Percentiles rank a stretch among this genome's conserved stretches.
phyloP scores from a whole-genome alignment of 2,888 invertebrate species.

The Phengaris arion region DNA sequence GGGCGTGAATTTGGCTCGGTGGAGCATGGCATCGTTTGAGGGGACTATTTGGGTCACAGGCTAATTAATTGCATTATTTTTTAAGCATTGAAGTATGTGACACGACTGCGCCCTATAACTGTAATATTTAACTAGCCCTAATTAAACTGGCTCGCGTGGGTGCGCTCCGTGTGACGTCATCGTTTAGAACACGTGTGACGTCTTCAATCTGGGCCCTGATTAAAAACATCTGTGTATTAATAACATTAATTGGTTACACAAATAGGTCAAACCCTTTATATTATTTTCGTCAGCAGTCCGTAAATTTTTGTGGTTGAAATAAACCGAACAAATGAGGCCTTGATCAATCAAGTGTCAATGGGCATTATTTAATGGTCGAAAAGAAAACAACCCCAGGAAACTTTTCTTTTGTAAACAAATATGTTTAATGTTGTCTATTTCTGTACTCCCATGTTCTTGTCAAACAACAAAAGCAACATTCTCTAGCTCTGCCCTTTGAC shows the following conservation, averaged over 20 bases:
- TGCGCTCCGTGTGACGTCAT: slow-evolving; percentile 4
- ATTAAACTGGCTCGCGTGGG: slow-evolving; percentile 23
- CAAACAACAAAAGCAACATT: not conserved
- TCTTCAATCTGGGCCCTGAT: not conserved
- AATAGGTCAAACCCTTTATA: not conserved
- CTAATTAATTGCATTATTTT: slow-evolving; percentile 39
- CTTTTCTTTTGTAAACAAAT: not conserved
- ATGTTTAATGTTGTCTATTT: not conserved
- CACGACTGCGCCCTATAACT: slow-evolving; percentile 2
- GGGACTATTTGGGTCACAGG: slow-evolving; percentile 35
- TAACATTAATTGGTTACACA: not conserved
- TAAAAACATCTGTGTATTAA: not conserved
- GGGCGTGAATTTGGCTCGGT: not conserved
- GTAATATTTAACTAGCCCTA: slow-evolving; percentile 19
- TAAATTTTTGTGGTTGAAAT: not conserved
- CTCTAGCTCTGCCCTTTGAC: slow-evolving; percentile 2
- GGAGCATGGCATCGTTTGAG: slow-evolving; percentile 15
- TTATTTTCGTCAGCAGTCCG: not conserved
- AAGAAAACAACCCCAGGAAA: not conserved
- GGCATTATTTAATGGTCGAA: not conserved
- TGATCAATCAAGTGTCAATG: not conserved
- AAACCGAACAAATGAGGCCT: not conserved
- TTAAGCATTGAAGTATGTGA: slow-evolving; percentile 19
- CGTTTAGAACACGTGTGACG: not conserved
- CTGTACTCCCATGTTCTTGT: not conserved